These are phyloP conservation scores for Aleiodes sp. DNA, from an alignment of 1,140 invertebrate genomes.

Conservation along the genomic window DNA sequence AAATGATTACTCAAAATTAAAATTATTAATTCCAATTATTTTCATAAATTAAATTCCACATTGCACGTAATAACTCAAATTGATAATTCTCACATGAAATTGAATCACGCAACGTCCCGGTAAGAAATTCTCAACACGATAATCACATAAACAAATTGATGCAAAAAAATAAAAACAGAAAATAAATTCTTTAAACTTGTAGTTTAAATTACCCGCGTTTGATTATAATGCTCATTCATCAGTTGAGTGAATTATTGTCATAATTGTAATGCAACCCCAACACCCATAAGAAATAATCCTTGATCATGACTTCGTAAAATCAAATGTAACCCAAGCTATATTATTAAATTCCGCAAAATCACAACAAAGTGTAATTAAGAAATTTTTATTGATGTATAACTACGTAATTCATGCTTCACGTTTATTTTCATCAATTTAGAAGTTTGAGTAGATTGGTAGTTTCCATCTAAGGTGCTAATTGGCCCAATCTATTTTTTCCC, in stretches of 20 bases:
- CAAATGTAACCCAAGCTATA: constrained; percentile 38
- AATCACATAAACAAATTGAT: background rate
- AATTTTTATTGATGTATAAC: constrained; percentile 48
- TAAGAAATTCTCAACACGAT: background rate
- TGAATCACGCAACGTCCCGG: constrained; percentile 1
- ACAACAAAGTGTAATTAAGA: constrained; percentile 49
- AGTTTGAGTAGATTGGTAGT: constrained; percentile 42
- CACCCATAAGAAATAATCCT: constrained; percentile 17
- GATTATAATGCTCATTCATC: background rate
- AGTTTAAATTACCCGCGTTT: background rate
- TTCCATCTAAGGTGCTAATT: constrained; percentile 48
- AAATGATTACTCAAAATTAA: too few relatives aligned
- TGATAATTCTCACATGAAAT: background rate
- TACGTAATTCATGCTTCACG: constrained; percentile 24
- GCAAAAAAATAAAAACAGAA: too few relatives aligned
- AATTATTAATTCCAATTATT: too few relatives aligned
- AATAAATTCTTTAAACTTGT: constrained; percentile 8
- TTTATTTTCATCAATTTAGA: background rate
- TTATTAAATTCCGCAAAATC: constrained; percentile 44
- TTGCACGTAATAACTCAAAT: background rate
- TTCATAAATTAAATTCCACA: too few relatives aligned
- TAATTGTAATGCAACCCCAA: constrained; percentile 17
- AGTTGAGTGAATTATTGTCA: background rate
- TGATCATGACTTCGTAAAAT: constrained; percentile 32
- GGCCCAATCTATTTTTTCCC: background rate